Percentiles rank a stretch among this genome's conserved stretches.
Conservation (phyloP, 2,113 vertebrate genomes). For the Leucopsar rothschildi region DNA sequence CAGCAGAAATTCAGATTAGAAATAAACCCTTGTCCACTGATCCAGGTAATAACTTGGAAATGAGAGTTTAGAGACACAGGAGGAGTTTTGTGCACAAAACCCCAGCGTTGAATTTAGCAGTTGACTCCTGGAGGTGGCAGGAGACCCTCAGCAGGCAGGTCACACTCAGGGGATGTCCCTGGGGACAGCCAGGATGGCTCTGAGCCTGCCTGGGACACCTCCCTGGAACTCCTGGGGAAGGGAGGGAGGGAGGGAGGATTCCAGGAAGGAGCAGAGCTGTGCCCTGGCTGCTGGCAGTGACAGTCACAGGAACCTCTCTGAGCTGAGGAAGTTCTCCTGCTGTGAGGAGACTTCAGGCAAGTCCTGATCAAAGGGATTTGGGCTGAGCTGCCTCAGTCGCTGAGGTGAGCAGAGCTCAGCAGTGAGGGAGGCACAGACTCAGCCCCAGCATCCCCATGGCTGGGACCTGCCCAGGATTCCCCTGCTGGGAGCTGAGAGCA, state of each 20-base stretch:
- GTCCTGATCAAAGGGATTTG: background rate
- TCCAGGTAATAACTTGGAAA: slow-evolving; percentile 32
- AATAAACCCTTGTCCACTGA: slow-evolving; percentile 30
- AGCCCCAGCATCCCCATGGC: background rate
- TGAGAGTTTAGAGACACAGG: background rate
- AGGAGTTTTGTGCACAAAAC: background rate
- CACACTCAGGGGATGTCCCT: background rate
- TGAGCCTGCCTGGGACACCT: background rate
- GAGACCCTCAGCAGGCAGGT: background rate
- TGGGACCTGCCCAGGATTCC: background rate
- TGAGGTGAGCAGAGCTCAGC: background rate
- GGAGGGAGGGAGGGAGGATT: background rate
- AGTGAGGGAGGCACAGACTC: background rate
- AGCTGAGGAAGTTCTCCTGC: rapidly evolving
- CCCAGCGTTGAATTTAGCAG: background rate
- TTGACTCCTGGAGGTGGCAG: background rate
- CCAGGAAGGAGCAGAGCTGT: background rate
- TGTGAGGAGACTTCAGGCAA: background rate
- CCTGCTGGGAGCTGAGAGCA: background rate
- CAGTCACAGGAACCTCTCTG: background rate
- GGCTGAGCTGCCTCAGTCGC: background rate
- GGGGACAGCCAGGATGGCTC: background rate
- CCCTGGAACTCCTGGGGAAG: no score
- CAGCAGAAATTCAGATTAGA: slow-evolving; percentile 14
- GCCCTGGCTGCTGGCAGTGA: background rate